phyloP scores from a whole-genome alignment of 2,797 vertebrate species.

The Pseudochirops cupreus region DNA sequence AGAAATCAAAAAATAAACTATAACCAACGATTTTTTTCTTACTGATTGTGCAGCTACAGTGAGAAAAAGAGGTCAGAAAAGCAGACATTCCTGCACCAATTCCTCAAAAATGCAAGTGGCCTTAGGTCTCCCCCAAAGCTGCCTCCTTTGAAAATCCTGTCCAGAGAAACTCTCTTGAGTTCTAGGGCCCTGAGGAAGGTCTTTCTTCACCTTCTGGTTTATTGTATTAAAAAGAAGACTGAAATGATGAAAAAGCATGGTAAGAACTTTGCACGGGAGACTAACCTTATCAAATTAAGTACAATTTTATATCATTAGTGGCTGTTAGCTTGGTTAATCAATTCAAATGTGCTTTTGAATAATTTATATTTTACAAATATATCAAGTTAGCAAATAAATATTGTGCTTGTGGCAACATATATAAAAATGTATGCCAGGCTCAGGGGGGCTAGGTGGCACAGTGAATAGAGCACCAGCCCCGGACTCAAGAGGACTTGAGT shows the following conservation, averaged over 20 bases:
- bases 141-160: neutral
- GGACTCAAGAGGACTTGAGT: no score
- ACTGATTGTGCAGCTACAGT: neutral
- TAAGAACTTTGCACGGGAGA: neutral
- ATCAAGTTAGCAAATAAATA: neutral
- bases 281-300: neutral
- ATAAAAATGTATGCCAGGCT: neutral
- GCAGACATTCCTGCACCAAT: neutral
- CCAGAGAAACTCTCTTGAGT: neutral
- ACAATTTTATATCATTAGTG: neutral
- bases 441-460: no score
- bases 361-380: neutral
- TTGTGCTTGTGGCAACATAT: neutral
- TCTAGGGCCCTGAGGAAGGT: neutral
- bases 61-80: neutral
- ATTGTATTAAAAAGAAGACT: neutral
- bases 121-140: neutral
- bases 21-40: neutral
- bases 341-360: neutral
- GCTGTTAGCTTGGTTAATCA: neutral
- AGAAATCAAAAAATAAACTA: neutral
- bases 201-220: neutral
- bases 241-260: neutral
- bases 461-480: no score
- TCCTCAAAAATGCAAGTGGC: neutral